Percentiles rank a stretch among this genome's conserved stretches.
phyloP scores from a whole-genome alignment of 2,113 vertebrate species.

The Theristicus caerulescens region DNA sequence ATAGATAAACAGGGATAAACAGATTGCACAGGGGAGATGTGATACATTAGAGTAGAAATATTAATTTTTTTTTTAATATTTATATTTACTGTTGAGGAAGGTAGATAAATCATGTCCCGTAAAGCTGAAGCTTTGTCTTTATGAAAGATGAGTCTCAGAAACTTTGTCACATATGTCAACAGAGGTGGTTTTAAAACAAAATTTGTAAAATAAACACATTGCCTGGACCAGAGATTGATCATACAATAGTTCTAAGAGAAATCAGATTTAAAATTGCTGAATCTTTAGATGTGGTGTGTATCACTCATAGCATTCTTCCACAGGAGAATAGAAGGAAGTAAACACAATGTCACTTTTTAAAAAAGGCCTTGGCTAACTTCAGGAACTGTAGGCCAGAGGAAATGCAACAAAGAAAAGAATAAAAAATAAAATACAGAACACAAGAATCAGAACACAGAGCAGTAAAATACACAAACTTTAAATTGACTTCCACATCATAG shows the following conservation, averaged over 20 bases:
- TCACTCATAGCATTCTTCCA: background rate
- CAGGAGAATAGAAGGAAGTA: background rate
- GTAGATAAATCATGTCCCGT: background rate
- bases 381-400: background rate
- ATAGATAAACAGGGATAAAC: background rate
- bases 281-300: background rate
- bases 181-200: background rate
- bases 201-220: background rate
- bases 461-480: background rate
- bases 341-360: background rate
- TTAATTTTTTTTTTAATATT: background rate
- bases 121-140: background rate
- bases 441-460: background rate
- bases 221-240: background rate
- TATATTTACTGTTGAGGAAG: background rate
- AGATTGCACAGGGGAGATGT: background rate
- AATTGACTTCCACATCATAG: background rate
- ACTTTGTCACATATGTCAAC: background rate
- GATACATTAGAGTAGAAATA: background rate
- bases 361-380: background rate
- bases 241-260: background rate
- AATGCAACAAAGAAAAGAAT: background rate
- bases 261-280: background rate
- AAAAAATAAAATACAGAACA: background rate
- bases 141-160: background rate